Base-by-base conservation (phyloP, 2,797 vertebrate species). In the Micromesistius poutassou region DNA sequence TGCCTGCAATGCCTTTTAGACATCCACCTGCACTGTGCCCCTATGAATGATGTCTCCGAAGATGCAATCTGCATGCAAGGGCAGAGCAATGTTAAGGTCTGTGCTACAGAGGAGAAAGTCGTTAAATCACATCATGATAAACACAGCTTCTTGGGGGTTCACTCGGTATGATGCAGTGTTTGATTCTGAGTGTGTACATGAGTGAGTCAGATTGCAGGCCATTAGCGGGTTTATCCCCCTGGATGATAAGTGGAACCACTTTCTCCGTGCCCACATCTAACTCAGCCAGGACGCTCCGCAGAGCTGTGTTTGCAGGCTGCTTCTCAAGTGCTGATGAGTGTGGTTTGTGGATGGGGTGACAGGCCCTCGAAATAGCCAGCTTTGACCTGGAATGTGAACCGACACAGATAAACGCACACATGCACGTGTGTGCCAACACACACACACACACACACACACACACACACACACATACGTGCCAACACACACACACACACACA, bases 351-450 rank as follows among this genome's bases (percentile, higher is more conserved):
- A 82, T n/a, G 85, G 83, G 85, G 83, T 79, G 85, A 82, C 80
- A 81, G 68, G 81, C 81, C 86, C 87, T 62, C 78, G 88, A 89
- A 94, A 92, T 91, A 92, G 89, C 88, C 81, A 62, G 82, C 87
- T 87, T 85, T 79, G 85, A 83, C 81, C 85, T 86, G 91, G 88
- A 91, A 93, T 92, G 85, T 85, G 83, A 91, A 84, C 82, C 77
- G 81, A 83, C 83, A 84, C 80, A 83, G 82, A 75, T 79, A 85
- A 25, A 80, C 10, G 78, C 71, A 33, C 75, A 76, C 73, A 73
- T 38, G 78, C 72, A 78, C 73, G 75, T 38, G 50, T 22, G 46
- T 36, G 70, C 46, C 74, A 40, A 77, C 30, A 73, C 5, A 76
- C 74, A 66, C 25, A 7, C 79, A 80, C 85, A 79, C 80, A 85